Evolutionary conservation across 53 echinoderm and acorn worm species (phyloP).

Genomic region (Holothuria scabra): DNA sequence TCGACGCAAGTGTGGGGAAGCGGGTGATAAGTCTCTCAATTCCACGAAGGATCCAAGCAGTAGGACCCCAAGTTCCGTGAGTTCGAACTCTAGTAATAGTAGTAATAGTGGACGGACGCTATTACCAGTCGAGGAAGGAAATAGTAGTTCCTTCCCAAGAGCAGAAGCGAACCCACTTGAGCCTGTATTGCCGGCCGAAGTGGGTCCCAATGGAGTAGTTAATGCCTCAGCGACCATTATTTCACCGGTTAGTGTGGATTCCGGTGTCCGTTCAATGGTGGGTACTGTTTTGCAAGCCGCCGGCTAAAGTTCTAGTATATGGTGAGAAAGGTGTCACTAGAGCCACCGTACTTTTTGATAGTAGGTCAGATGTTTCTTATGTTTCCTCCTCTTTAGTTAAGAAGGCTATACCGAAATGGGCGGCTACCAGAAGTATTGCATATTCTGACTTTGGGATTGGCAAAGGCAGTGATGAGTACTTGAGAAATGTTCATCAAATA

Average conservation of each 20-base stretch:
- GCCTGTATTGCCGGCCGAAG: not conserved
- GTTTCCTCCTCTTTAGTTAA: not conserved
- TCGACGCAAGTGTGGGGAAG: constrained; percentile 3
- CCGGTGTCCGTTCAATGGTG: not conserved
- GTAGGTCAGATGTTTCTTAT: not conserved
- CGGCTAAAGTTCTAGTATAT: not conserved
- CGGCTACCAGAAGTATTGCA: not conserved
- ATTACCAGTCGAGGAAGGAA: not conserved
- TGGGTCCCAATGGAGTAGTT: not conserved
- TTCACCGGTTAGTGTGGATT: constrained; percentile 9
- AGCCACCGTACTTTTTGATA: constrained; percentile 10
- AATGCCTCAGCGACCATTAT: not conserved
- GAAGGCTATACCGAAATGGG: not conserved
- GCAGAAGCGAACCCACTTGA: constrained; percentile 2
- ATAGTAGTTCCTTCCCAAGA: not conserved
- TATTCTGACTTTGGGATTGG: not conserved
- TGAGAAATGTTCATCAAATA: constrained; percentile 2
- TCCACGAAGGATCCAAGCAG: not conserved
- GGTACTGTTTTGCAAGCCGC: constrained; percentile 1
- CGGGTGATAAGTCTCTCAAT: too few relatives aligned
- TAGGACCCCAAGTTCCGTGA: not conserved
- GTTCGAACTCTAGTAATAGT: not conserved
- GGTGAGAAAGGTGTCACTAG: not conserved
- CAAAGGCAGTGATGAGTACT: not conserved
- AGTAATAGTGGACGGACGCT: not conserved